Evolutionary conservation across 2,888 invertebrate genomes (phyloP).

Genomic region (Diachrysia chrysitis): DNA sequence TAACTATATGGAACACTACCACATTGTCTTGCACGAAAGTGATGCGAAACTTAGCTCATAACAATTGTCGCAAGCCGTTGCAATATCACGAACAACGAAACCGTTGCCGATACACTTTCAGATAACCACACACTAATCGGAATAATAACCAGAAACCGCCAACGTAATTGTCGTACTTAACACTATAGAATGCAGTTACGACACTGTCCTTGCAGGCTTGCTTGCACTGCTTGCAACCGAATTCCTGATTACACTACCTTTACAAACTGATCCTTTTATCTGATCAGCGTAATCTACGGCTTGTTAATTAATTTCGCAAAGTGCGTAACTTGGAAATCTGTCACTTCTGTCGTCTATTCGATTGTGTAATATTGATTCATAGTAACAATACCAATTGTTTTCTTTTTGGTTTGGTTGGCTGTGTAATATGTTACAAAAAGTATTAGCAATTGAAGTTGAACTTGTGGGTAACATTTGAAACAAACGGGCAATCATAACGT

Average conservation of each 20-base stretch:
- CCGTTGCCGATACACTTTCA: slow-evolving; percentile 45
- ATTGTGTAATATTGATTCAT: slow-evolving; percentile 43
- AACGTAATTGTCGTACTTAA: slow-evolving; percentile 37
- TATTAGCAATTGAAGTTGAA: slow-evolving; percentile 39
- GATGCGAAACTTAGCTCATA: slow-evolving; percentile 30
- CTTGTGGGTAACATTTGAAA: slow-evolving; percentile 30
- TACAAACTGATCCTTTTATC: slow-evolving; percentile 35
- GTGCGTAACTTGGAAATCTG: slow-evolving; percentile 15
- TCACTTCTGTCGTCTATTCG: slow-evolving; percentile 16
- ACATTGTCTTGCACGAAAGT: slow-evolving; percentile 46
- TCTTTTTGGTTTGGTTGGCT: slow-evolving; percentile 39
- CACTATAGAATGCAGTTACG: slow-evolving; percentile 44
- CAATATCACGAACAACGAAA: slow-evolving; percentile 35
- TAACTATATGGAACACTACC: slow-evolving; percentile 22
- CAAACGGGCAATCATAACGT: slow-evolving; percentile 35
- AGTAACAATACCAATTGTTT: slow-evolving; percentile 51
- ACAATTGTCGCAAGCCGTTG: slow-evolving; percentile 45
- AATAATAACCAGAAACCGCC: slow-evolving; percentile 49
- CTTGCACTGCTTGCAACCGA: slow-evolving; percentile 41
- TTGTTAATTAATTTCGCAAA: slow-evolving; percentile 39
- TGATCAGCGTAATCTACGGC: slow-evolving; percentile 29
- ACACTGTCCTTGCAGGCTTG: slow-evolving; percentile 49
- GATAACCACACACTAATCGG: slow-evolving; percentile 56
- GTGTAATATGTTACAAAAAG: slow-evolving; percentile 26
- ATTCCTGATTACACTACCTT: slow-evolving; percentile 41